These are phyloP conservation scores for Drosophila watanabei DNA, from an alignment of 1,140 invertebrate genomes.

Conservation along the genomic window DNA sequence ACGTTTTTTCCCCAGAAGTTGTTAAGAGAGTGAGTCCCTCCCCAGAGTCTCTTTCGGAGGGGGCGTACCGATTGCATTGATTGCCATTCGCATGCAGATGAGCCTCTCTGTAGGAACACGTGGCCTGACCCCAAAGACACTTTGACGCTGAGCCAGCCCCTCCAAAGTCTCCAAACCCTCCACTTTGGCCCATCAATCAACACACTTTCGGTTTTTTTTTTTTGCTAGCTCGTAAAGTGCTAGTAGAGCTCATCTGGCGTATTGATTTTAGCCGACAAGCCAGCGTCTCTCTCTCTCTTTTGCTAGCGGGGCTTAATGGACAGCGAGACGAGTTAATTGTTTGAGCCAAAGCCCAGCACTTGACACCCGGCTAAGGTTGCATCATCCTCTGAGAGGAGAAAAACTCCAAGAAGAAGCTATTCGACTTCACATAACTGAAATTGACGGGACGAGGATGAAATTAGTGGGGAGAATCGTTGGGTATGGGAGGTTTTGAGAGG, in stretches of 20 bases:
- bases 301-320: constrained; percentile 55
- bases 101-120: constrained; percentile 28
- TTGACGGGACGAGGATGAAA: constrained; percentile 41
- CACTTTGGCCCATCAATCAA: constrained; percentile 79
- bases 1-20: constrained; percentile 83
- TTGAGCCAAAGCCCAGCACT: constrained; percentile 54
- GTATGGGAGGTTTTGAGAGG: not conserved
- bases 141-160: constrained; percentile 16
- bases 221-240: constrained; percentile 47
- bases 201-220: constrained; percentile 80
- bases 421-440: constrained; percentile 61
- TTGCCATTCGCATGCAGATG: constrained; percentile 82
- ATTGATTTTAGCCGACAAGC: constrained; percentile 61
- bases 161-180: constrained; percentile 14
- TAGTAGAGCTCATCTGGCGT: constrained; percentile 42
- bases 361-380: constrained; percentile 32
- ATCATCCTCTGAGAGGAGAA: constrained; percentile 10
- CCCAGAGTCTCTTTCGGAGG: constrained; percentile 18
- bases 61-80: constrained; percentile 64
- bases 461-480: constrained; percentile 2
- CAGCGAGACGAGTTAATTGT: constrained; percentile 79
- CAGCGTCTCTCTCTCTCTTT: constrained; percentile 13
- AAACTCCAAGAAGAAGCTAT: constrained; percentile 48
- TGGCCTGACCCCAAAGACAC: constrained; percentile 63
- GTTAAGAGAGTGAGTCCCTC: constrained; percentile 53